These are phyloP conservation scores for Latrodectus hesperus DNA, from an alignment of 2,888 invertebrate species.

Conservation along the genomic window DNA sequence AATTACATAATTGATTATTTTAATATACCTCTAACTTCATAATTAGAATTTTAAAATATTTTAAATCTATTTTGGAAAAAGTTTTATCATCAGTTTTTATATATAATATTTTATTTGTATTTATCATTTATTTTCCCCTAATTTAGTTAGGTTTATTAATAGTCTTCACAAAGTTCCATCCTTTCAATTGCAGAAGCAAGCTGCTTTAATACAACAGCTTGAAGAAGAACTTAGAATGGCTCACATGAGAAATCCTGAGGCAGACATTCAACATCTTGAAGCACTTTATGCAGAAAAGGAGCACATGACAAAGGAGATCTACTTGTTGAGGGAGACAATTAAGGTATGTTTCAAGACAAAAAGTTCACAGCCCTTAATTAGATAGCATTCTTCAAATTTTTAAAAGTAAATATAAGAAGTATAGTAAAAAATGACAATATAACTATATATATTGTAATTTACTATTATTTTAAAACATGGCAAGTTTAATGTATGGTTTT, in stretches of 20 bases:
- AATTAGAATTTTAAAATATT: too few relatives aligned
- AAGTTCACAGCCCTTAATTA: neutral
- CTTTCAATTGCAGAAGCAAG: constrained; percentile 87
- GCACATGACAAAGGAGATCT: constrained; percentile 92
- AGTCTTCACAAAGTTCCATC: too few relatives aligned
- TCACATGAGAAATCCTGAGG: constrained; percentile 87
- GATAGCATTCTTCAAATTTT: neutral
- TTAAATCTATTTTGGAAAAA: too few relatives aligned
- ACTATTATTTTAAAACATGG: too few relatives aligned
- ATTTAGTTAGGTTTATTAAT: too few relatives aligned
- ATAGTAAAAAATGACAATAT: neutral
- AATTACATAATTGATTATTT: too few relatives aligned
- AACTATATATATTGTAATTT: too few relatives aligned
- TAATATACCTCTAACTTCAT: too few relatives aligned
- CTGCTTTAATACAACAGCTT: constrained; percentile 92
- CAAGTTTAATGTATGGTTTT: too few relatives aligned
- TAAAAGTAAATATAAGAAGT: neutral
- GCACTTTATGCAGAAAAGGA: constrained; percentile 94
- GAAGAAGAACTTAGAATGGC: constrained; percentile 92
- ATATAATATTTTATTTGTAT: too few relatives aligned
- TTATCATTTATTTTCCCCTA: too few relatives aligned
- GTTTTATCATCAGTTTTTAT: too few relatives aligned
- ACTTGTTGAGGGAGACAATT: constrained; percentile 93
- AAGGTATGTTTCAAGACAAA: constrained; percentile 80
- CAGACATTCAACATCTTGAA: constrained; percentile 94